Evolutionary conservation across 2,888 invertebrate genomes (phyloP).

Genomic region (Muschampia plurimacula): DNA sequence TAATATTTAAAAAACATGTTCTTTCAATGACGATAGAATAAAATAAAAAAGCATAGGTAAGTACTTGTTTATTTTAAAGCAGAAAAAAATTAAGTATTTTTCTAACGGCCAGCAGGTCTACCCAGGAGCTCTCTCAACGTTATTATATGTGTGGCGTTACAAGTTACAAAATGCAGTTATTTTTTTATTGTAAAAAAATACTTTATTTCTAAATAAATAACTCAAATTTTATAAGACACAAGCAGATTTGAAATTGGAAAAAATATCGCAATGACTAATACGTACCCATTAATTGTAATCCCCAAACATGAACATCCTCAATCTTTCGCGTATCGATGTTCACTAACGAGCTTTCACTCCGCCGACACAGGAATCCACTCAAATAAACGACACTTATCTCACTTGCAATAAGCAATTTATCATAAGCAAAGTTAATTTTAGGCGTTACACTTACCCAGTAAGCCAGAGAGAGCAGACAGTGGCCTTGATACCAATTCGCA

Average conservation of each 20-base stretch:
- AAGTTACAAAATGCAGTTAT: too few relatives aligned
- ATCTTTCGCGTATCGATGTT: constrained; percentile 59
- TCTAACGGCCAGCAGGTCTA: too few relatives aligned
- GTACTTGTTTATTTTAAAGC: too few relatives aligned
- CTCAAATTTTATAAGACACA: neutral
- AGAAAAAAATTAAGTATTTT: too few relatives aligned
- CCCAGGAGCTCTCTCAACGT: too few relatives aligned
- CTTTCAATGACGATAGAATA: neutral
- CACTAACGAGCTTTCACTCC: constrained; percentile 72
- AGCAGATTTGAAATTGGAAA: neutral
- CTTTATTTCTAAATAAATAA: neutral
- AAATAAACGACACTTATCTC: constrained; percentile 77
- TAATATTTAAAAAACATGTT: too few relatives aligned
- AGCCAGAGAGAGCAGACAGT: constrained; percentile 73
- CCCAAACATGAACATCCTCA: constrained; percentile 60
- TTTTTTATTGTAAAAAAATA: too few relatives aligned
- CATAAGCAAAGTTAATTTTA: constrained; percentile 76
- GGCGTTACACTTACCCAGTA: constrained; percentile 84
- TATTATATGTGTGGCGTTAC: too few relatives aligned
- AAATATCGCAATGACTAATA: constrained; percentile 42
- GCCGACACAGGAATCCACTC: constrained; percentile 80
- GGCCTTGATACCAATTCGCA: constrained; percentile 83
- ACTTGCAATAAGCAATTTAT: constrained; percentile 82
- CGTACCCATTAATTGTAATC: constrained; percentile 41
- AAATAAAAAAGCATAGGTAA: neutral